Conservation (phyloP, 2,113 vertebrate species). For the Pygathrix nemaeus region DNA sequence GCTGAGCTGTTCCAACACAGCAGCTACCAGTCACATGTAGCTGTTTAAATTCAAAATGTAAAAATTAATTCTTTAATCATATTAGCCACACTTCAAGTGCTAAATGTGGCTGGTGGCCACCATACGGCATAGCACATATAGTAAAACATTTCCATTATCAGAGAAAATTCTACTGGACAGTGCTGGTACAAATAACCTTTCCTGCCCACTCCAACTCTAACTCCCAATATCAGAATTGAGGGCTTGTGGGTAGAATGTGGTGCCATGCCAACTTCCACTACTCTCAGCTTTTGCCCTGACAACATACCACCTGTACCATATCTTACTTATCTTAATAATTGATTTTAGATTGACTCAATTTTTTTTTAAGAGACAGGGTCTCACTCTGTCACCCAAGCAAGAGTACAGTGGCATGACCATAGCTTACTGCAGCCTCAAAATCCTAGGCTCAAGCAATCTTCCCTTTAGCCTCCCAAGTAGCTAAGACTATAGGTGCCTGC, state of each 20-base stretch:
- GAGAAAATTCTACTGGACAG: background rate
- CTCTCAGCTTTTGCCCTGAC: background rate
- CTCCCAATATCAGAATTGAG: background rate
- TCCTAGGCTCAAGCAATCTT: too few species aligned
- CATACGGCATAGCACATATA: background rate
- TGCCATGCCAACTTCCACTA: background rate
- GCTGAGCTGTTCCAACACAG: background rate
- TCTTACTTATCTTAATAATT: background rate
- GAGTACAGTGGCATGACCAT: too few species aligned
- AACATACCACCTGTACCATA: too few species aligned
- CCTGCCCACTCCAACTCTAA: background rate
- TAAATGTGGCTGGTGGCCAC: background rate
- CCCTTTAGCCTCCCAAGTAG: too few species aligned
- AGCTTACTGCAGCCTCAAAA: too few species aligned
- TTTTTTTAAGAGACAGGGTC: background rate
- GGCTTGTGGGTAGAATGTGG: background rate
- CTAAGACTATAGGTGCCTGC: too few species aligned
- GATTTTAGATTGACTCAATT: background rate
- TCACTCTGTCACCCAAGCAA: too few species aligned
- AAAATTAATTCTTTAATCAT: background rate
- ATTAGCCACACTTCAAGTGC: background rate
- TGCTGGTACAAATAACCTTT: background rate
- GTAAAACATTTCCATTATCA: background rate
- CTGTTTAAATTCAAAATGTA: background rate
- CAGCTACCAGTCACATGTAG: background rate